These are phyloP conservation scores for Nipponia nippon DNA, from an alignment of 2,113 vertebrate genomes.

Conservation along the genomic window DNA sequence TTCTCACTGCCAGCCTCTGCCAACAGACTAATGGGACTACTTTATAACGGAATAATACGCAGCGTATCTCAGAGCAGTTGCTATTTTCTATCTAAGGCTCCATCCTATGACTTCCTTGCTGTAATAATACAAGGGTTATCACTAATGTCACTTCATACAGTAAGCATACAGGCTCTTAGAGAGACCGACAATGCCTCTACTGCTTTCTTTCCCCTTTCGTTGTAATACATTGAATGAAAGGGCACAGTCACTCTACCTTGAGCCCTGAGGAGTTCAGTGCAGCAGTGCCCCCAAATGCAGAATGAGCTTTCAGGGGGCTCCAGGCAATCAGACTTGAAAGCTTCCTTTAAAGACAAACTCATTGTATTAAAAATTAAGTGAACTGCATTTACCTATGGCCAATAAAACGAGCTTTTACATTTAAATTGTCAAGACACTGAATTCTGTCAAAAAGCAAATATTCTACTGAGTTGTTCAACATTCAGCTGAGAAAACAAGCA, in stretches of 20 bases:
- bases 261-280: neutral
- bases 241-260: neutral
- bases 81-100: neutral
- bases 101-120: neutral
- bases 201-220: neutral
- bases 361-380: neutral
- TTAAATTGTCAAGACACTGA: neutral
- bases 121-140: neutral
- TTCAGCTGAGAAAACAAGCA: neutral
- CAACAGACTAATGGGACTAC: conserved; percentile 12
- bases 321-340: neutral
- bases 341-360: neutral
- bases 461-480: neutral
- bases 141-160: neutral
- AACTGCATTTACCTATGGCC: neutral
- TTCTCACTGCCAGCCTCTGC: neutral
- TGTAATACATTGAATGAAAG: neutral
- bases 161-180: neutral
- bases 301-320: neutral
- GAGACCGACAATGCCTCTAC: neutral
- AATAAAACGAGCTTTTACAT: neutral
- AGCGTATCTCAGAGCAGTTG: neutral
- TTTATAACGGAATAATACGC: neutral
- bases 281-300: neutral
- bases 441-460: neutral